A percentile compares a stretch with the other conserved stretches of the same genome.
These are phyloP conservation scores for Hypsibius dujardini DNA, from an alignment of 1,140 invertebrate genomes.

Conservation along the genomic window DNA sequence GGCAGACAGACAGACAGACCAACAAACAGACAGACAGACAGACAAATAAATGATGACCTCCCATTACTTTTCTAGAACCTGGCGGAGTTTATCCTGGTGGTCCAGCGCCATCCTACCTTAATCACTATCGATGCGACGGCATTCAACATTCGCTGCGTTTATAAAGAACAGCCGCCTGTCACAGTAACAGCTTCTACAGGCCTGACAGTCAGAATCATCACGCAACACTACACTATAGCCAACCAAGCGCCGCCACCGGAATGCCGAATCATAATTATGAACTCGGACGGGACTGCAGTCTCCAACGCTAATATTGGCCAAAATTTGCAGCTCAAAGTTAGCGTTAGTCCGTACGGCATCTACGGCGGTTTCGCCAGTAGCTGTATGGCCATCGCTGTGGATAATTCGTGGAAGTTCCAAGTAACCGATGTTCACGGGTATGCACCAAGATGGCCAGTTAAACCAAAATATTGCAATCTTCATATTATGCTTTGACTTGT, in stretches of 20 bases:
- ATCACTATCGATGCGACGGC: constrained; percentile 85
- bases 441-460: constrained; percentile 5
- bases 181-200: constrained; percentile 59
- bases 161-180: constrained; percentile 68
- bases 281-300: constrained; percentile 64
- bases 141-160: constrained; percentile 82
- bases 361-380: constrained; percentile 81
- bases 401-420: constrained; percentile 58
- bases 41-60: background rate
- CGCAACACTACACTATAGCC: constrained; percentile 78
- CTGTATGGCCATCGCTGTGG: constrained; percentile 74
- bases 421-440: constrained; percentile 75
- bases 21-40: too few relatives aligned
- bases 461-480: constrained; percentile 14
- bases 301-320: constrained; percentile 79
- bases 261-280: constrained; percentile 76
- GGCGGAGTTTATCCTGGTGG: constrained; percentile 74
- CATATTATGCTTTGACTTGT: background rate
- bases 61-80: constrained; percentile 45
- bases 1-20: too few relatives aligned
- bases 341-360: constrained; percentile 75
- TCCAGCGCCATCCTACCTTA: constrained; percentile 82
- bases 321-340: constrained; percentile 69
- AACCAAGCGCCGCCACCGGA: constrained; percentile 82
- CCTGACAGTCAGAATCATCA: constrained; percentile 49